Evolutionary conservation across 2,113 vertebrate species (phyloP), one percentile per base, ranked within the genome.

Genomic region (Phalacrocorax carbo): DNA sequence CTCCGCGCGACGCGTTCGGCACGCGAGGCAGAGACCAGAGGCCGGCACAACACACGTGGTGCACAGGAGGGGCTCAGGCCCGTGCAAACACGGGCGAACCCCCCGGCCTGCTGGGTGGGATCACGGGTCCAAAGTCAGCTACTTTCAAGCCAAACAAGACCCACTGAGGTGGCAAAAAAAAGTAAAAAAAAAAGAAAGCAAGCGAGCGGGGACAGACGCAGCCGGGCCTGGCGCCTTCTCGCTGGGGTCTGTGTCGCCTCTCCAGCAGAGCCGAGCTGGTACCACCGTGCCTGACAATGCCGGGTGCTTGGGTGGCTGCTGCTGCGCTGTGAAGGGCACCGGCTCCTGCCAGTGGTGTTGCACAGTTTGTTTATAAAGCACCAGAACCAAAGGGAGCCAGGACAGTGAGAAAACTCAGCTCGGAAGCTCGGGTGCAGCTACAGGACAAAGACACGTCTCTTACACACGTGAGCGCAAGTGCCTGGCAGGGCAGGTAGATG

Each of bases 401-500:
- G 46, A 69, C 7, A 42, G 32, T 2, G 27, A 86, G 58, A 65
- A 90, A 66, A 38, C 36, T 48, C 88, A 49, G 60, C 65, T 88
- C 0, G 0, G 69, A 27, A 72, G 57, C 60, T 75, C 77, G 48
- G 70, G 51, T 68, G 82, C 10, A 72, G 73, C 62, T 69, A 4
- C 2, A 49, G 46, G 44, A 66, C 62, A 38, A 25, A 58, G 58
- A 68, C 10, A n/a, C 0, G 0, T 30, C 61, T 55, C 51, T 78
- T 7, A 49, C 38, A 18, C 32, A 62, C 38, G 25, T 9, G 80
- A 93, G 77, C 15, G 94, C 77, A 94, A 90, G 71, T 93, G 94
- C 95, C 52, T 27, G 79, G 93, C 93, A 95, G 91, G 87, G 70
- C 95, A 97, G 94, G 96, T 94, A 96, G 96, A 90, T 97, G 96